Conservation (phyloP, 53 echinoderm and acorn worm species). For the Echinarachnius parma region DNA sequence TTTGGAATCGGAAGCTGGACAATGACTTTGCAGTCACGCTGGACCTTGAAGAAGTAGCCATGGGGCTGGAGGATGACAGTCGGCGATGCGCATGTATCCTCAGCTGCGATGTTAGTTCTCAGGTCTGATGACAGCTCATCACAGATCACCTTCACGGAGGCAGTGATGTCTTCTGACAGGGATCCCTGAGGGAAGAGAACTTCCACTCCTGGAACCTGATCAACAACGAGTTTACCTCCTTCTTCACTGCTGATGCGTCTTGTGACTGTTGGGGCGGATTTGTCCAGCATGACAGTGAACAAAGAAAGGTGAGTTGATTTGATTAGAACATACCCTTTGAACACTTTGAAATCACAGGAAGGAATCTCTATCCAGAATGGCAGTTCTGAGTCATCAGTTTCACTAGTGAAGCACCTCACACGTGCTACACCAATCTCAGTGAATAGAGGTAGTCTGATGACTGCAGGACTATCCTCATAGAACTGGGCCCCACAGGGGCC, state of each 20-base stretch:
- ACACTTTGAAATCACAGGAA: slow-evolving; percentile 71
- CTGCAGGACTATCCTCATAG: slow-evolving; percentile 83
- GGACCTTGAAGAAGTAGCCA: slow-evolving; percentile 72
- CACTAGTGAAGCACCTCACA: slow-evolving; percentile 74
- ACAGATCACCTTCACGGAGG: slow-evolving; percentile 75
- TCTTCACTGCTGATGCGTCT: slow-evolving; percentile 57
- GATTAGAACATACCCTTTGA: slow-evolving; percentile 63
- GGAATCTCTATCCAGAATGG: slow-evolving; percentile 84
- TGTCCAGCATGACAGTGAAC: slow-evolving; percentile 72
- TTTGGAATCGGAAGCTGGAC: slow-evolving; percentile 85
- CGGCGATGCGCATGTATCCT: slow-evolving; percentile 77
- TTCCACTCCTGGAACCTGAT: slow-evolving; percentile 81
- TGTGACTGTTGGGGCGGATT: slow-evolving; percentile 57
- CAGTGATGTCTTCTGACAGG: slow-evolving; percentile 54
- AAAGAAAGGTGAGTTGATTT: slow-evolving; percentile 81
- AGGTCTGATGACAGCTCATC: slow-evolving; percentile 62
- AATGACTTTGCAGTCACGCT: slow-evolving; percentile 58
- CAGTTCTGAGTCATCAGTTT: slow-evolving; percentile 67
- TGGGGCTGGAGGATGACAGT: slow-evolving; percentile 75
- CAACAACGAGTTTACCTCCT: slow-evolving; percentile 73
- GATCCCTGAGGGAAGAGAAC: slow-evolving; percentile 79
- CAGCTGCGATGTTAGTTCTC: slow-evolving; percentile 53
- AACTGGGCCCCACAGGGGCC: slow-evolving; percentile 83
- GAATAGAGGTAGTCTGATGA: slow-evolving; percentile 74
- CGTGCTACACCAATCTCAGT: slow-evolving; percentile 51